A percentile compares a stretch with the other conserved stretches of the same genome.
These are phyloP conservation scores for Anadara kagoshimensis DNA, from an alignment of 1,140 invertebrate species.

Conservation along the genomic window DNA sequence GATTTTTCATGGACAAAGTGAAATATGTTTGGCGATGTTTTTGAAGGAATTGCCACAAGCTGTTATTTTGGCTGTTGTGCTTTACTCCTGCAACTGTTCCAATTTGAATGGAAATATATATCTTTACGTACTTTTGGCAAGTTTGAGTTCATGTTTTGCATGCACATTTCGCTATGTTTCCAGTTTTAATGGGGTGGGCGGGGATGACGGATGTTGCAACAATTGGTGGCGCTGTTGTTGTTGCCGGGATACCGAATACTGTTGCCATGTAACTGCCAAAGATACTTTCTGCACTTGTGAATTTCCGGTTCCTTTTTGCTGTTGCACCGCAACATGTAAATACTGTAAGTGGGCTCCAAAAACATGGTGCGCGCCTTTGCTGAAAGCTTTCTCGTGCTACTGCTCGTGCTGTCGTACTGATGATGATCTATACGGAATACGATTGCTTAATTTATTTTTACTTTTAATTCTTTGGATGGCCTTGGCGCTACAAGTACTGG, in stretches of 20 bases:
- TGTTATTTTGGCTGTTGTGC: slow-evolving; percentile 5
- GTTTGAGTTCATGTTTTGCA: slow-evolving; percentile 12
- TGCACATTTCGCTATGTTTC: slow-evolving; percentile 23
- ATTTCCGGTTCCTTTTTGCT: slow-evolving; percentile 33
- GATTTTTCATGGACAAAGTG: slow-evolving; percentile 36
- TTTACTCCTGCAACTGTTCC: slow-evolving; percentile 12
- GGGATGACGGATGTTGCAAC: slow-evolving; percentile 30
- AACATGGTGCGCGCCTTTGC: slow-evolving; percentile 27
- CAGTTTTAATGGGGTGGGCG: slow-evolving; percentile 18
- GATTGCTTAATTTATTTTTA: slow-evolving; percentile 29
- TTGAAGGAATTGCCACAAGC: slow-evolving; percentile 32
- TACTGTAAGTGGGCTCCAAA: slow-evolving; percentile 33
- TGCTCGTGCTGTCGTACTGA: slow-evolving; percentile 28
- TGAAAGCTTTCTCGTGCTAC: slow-evolving; percentile 37
- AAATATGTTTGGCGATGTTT: slow-evolving; percentile 28
- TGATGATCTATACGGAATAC: slow-evolving; percentile 25
- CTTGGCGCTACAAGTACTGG: slow-evolving; percentile 20
- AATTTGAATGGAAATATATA: not conserved
- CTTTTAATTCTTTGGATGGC: slow-evolving; percentile 22
- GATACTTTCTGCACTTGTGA: slow-evolving; percentile 36
- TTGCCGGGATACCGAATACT: slow-evolving; percentile 28
- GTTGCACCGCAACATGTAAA: slow-evolving; percentile 30
- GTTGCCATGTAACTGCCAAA: slow-evolving; percentile 18
- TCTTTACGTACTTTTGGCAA: slow-evolving; percentile 26
- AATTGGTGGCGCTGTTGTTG: slow-evolving; percentile 38